These are phyloP conservation scores for Gnathochromis pfefferi DNA, from an alignment of 2,113 vertebrate species.

Conservation along the genomic window DNA sequence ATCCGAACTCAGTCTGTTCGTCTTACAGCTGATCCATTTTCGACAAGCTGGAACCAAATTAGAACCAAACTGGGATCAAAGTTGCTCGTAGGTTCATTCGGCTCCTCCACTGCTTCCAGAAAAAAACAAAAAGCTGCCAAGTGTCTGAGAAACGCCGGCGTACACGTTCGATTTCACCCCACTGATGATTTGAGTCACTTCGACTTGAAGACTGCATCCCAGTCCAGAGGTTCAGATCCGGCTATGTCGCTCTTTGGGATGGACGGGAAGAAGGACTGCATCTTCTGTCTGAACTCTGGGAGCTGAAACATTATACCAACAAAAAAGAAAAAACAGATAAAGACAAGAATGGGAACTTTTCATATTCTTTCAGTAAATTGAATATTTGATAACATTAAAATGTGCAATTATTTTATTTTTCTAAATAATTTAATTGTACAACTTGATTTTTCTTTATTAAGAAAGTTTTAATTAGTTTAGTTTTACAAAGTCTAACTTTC, in stretches of 20 bases:
- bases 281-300: slow-evolving; percentile 83
- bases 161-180: background rate
- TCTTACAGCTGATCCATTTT: background rate
- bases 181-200: slow-evolving; percentile 63
- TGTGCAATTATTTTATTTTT: background rate
- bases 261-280: slow-evolving; percentile 82
- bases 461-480: background rate
- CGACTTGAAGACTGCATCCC: slow-evolving; percentile 79
- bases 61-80: background rate
- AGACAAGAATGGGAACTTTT: background rate
- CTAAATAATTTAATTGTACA: background rate
- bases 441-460: background rate
- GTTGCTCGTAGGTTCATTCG: background rate
- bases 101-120: background rate
- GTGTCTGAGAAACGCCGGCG: background rate
- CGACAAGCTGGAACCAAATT: background rate
- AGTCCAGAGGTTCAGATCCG: slow-evolving; percentile 58
- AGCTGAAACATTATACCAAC: slow-evolving; percentile 65
- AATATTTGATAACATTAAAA: background rate
- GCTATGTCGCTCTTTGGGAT: slow-evolving; percentile 73
- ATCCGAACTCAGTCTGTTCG: background rate
- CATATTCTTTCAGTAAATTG: background rate
- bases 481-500: background rate
- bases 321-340: background rate
- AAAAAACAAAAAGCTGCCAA: background rate